Evolutionary conservation across 2,888 invertebrate species (phyloP).

Genomic region (Eulithis prunata): DNA sequence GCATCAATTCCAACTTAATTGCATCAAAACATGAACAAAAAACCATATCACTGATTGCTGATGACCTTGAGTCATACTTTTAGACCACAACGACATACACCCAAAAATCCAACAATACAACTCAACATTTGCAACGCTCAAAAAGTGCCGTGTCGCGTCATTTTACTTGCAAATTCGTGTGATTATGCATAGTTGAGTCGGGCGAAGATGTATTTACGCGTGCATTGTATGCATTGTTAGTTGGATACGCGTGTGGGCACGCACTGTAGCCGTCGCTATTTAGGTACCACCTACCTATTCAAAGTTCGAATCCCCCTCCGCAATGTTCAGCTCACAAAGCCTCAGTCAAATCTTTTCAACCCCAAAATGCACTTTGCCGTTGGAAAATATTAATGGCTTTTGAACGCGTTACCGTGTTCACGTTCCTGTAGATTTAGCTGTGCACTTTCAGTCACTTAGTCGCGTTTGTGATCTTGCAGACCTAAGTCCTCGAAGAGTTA

Average conservation of each 20-base stretch:
- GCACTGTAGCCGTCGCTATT: slow-evolving; percentile 42
- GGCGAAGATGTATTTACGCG: slow-evolving; percentile 74
- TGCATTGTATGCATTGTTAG: slow-evolving; percentile 76
- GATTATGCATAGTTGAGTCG: slow-evolving; percentile 76
- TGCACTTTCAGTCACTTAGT: slow-evolving; percentile 40
- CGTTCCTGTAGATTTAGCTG: slow-evolving; percentile 40
- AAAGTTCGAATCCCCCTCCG: slow-evolving; percentile 52
- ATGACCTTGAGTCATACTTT: slow-evolving; percentile 69
- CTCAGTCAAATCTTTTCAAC: slow-evolving; percentile 62
- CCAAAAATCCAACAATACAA: slow-evolving; percentile 61
- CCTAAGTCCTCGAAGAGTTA: slow-evolving; percentile 12
- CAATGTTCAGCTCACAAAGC: slow-evolving; percentile 53
- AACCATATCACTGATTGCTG: slow-evolving; percentile 46
- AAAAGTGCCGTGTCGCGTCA: slow-evolving; percentile 71
- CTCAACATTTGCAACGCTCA: slow-evolving; percentile 70
- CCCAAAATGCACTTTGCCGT: slow-evolving; percentile 55
- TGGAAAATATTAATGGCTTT: slow-evolving; percentile 57
- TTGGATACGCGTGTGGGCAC: slow-evolving; percentile 67
- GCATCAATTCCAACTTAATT: slow-evolving; percentile 56
- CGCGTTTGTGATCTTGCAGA: slow-evolving; percentile 15
- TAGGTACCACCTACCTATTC: slow-evolving; percentile 9
- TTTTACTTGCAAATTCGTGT: slow-evolving; percentile 79
- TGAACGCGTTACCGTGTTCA: slow-evolving; percentile 46
- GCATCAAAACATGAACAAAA: slow-evolving; percentile 65
- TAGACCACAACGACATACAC: slow-evolving; percentile 50